Base-by-base conservation (phyloP, 2,888 invertebrate genomes). In the Papilio gigon region DNA sequence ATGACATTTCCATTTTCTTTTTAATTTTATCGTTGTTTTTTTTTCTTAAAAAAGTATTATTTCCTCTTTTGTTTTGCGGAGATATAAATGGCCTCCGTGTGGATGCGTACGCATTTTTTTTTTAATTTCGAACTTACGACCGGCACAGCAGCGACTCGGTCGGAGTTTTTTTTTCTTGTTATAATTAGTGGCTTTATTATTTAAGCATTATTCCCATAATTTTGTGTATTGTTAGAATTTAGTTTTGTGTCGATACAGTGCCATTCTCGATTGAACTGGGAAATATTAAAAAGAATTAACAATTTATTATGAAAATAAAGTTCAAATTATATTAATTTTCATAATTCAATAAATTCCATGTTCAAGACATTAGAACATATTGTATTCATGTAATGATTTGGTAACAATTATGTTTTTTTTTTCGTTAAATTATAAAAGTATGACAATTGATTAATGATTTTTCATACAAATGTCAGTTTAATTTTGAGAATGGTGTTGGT, bases 131-230 rank as follows among this genome's bases (percentile, higher is more conserved):
- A 27, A 56, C 30, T 53, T 12, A 4, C 17, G 53, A n/a, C 53
- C 8, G 12, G 25, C 6, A n/a, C 30, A 27, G 1, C n/a, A 56
- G 30, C 8, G 53, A 12, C 4, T 2, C 9, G 53, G 30, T 56
- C 53, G 17, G 9, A 53, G 53, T 64, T 65, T 44, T 33, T 89
- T 86, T 86, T 81, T 75, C 80, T 82, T 83, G 79, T 78, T 79
- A 78, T 73, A 76, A 75, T 75, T 85, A 85, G 84, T 76, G 78
- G 80, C 79, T 84, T 80, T 88, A 86, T 84, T 78, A 75, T 80
- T 83, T 89, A 90, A 88, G 87, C 84, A 86, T 86, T 88, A 90
- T 90, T 91, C 88, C 89, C 90, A 83, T 85, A 82, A 84, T 81
- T 83, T 84, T 84, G 73, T 77, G 60, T 65, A 69, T 56, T 69